These are phyloP conservation scores for Struthio camelus DNA, from an alignment of 2,113 vertebrate genomes.

Conservation along the genomic window DNA sequence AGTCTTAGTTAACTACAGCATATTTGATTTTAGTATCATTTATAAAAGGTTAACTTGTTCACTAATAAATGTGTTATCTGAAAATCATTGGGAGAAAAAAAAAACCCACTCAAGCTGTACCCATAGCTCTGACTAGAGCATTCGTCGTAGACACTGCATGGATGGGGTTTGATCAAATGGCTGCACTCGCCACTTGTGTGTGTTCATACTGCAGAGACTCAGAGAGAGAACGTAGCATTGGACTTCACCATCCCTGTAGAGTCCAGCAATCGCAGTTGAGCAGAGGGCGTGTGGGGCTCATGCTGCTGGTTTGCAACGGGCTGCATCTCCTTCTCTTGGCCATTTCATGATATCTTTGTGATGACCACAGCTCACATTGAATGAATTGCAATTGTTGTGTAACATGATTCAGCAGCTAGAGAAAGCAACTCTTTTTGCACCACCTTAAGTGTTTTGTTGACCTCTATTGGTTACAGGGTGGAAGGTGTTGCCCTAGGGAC, in stretches of 20 bases:
- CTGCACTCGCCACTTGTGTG: fast-evolving
- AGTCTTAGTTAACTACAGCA: not conserved
- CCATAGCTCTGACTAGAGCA: not conserved
- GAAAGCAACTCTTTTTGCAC: not conserved
- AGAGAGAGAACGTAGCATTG: not conserved
- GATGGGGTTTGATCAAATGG: not conserved
- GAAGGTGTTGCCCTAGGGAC: not conserved
- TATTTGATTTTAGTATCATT: not conserved
- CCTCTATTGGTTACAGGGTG: fast-evolving
- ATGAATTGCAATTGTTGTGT: not conserved
- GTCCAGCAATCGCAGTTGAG: not conserved
- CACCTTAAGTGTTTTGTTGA: not conserved
- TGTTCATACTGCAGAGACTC: not conserved
- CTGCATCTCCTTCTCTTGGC: not conserved
- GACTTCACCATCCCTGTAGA: not conserved
- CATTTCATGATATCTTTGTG: not conserved
- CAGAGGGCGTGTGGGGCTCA: fast-evolving
- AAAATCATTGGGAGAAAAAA: not conserved
- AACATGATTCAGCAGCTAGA: not conserved
- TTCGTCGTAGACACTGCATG: not conserved
- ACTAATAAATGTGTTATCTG: not conserved
- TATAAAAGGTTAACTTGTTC: not conserved
- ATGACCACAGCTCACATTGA: not conserved
- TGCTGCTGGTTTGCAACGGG: fast-evolving
- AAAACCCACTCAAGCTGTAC: fast-evolving